phyloP scores from a whole-genome alignment of 2,888 invertebrate species.

The Stenurella melanura region DNA sequence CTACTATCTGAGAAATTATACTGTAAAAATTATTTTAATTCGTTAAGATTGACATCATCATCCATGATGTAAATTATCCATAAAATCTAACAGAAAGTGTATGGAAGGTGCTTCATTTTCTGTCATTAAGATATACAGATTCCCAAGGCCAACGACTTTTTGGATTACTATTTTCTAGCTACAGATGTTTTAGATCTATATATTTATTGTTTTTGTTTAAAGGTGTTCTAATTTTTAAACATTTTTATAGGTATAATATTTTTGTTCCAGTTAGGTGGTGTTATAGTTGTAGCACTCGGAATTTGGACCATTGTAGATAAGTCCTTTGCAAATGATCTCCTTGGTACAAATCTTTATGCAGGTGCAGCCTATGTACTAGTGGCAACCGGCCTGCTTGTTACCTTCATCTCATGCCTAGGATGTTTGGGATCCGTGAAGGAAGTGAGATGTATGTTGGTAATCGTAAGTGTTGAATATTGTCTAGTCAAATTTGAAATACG shows the following conservation, averaged over 20 bases:
- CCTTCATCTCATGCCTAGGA: constrained; percentile 91
- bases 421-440: constrained; percentile 96
- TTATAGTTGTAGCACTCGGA: constrained; percentile 85
- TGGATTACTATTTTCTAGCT: too few relatives aligned
- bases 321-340: constrained; percentile 87
- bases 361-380: constrained; percentile 91
- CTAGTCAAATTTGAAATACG: neutral
- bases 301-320: constrained; percentile 91
- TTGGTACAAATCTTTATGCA: constrained; percentile 91
- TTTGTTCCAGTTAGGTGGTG: constrained; percentile 83
- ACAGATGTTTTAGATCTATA: too few relatives aligned
- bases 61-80: too few relatives aligned
- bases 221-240: too few relatives aligned
- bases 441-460: constrained; percentile 93
- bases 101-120: too few relatives aligned
- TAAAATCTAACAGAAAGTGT: too few relatives aligned
- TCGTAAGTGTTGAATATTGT: constrained; percentile 78
- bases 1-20: too few relatives aligned
- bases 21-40: too few relatives aligned
- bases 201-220: too few relatives aligned
- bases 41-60: too few relatives aligned
- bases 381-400: constrained; percentile 86
- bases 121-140: too few relatives aligned
- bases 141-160: too few relatives aligned
- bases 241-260: constrained; percentile 21